phyloP scores from a whole-genome alignment of 2,888 invertebrate species.

The Brachypalpus laphriformis region DNA sequence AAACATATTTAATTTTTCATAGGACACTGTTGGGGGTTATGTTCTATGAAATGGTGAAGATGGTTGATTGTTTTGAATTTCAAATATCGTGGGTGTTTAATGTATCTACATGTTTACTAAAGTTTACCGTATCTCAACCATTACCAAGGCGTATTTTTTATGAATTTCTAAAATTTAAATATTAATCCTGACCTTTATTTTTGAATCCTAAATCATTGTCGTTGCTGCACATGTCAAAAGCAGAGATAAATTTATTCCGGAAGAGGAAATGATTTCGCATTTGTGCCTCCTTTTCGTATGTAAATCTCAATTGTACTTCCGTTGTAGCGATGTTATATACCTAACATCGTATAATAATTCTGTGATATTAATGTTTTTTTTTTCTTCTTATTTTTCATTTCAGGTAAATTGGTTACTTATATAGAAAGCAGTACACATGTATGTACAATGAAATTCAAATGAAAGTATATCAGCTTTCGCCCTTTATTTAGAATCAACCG shows the following conservation, averaged over 20 bases:
- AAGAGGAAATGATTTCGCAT: too few relatives aligned
- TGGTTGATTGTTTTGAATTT: not conserved
- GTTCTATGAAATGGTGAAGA: not conserved
- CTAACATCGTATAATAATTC: too few relatives aligned
- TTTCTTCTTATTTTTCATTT: constrained; percentile 11
- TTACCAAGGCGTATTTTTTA: too few relatives aligned
- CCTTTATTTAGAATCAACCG: too few relatives aligned
- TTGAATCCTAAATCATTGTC: not conserved
- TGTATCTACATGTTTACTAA: not conserved
- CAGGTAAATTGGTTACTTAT: constrained; percentile 27
- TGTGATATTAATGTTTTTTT: not conserved
- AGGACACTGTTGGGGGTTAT: not conserved
- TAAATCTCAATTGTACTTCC: too few relatives aligned
- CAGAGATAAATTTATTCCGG: not conserved
- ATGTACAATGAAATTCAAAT: too few relatives aligned
- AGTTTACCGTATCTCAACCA: not conserved
- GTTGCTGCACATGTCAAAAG: not conserved
- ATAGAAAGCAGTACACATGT: not conserved
- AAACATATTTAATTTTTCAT: not conserved
- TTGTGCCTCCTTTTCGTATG: too few relatives aligned
- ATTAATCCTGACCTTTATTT: not conserved
- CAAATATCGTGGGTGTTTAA: not conserved
- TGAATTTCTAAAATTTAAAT: not conserved
- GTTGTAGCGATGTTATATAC: too few relatives aligned
- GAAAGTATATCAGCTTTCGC: too few relatives aligned